A percentile compares a stretch with the other conserved stretches of the same genome.
These are phyloP conservation scores for Myioborus melanocephalus DNA, from an alignment of 2,797 vertebrate species.

Conservation along the genomic window DNA sequence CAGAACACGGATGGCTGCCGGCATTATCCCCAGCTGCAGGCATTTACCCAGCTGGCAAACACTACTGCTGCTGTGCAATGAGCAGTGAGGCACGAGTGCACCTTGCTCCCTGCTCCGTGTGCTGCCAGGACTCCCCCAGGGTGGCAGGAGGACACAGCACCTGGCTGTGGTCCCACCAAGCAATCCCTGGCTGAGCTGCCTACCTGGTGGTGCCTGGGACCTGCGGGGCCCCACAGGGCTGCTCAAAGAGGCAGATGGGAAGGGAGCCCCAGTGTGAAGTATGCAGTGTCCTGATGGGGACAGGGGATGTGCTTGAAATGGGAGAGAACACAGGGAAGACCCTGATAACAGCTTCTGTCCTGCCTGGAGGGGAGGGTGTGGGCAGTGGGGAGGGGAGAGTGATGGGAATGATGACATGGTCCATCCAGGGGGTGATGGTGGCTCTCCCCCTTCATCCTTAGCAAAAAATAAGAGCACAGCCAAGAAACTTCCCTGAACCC, in stretches of 20 bases:
- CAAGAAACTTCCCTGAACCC: not conserved
- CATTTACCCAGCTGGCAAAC: not conserved
- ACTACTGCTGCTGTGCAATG: not conserved
- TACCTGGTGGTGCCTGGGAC: not conserved
- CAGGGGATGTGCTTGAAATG: not conserved
- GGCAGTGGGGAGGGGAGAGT: not conserved
- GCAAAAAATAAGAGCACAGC: not conserved
- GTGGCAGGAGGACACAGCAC: rapidly evolving
- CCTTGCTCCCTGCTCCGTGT: rapidly evolving
- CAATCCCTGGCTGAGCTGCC: not conserved
- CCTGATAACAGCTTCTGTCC: not conserved
- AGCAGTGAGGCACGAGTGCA: rapidly evolving
- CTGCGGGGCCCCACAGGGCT: rapidly evolving
- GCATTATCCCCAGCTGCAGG: not conserved
- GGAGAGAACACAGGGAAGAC: not conserved
- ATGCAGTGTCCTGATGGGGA: not conserved
- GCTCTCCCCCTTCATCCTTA: not conserved
- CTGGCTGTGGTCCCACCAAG: not conserved
- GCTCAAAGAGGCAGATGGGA: not conserved
- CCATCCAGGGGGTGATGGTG: not conserved
- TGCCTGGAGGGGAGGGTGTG: not conserved
- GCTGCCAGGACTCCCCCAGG: rapidly evolving
- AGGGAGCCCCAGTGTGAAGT: not conserved
- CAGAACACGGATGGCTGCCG: not conserved
- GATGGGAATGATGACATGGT: not conserved